Evolutionary conservation across 2,797 vertebrate species (phyloP).

Genomic region (Acanthurus tractus): DNA sequence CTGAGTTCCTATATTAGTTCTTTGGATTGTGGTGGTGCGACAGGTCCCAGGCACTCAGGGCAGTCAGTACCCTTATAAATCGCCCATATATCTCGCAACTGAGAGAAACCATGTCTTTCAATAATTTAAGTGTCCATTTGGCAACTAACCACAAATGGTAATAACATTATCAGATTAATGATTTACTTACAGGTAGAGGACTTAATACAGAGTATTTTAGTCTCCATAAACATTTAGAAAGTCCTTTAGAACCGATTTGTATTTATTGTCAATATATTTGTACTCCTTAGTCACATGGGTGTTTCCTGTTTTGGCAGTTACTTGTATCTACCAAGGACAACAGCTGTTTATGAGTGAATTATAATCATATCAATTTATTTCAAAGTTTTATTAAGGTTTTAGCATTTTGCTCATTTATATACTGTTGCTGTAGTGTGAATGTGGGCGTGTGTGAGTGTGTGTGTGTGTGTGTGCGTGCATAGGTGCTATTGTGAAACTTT

Average conservation of each 20-base stretch:
- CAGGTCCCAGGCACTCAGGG: slow-evolving; percentile 43
- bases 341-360: slow-evolving; percentile 28
- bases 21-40: slow-evolving; percentile 56
- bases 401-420: slow-evolving; percentile 65
- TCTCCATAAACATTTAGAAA: background rate
- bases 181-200: background rate
- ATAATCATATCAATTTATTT: slow-evolving; percentile 39
- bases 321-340: slow-evolving; percentile 40
- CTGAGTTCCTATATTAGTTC: slow-evolving; percentile 24
- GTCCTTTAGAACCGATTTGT: slow-evolving; percentile 2
- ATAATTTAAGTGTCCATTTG: slow-evolving; percentile 2
- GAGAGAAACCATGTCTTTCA: slow-evolving; percentile 4
- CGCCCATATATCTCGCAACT: slow-evolving; percentile 1
- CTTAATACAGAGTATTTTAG: background rate
- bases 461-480: slow-evolving; percentile 43
- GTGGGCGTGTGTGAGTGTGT: slow-evolving; percentile 48
- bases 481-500: slow-evolving; percentile 76
- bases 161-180: slow-evolving; percentile 2
- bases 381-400: slow-evolving; percentile 36
- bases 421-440: slow-evolving; percentile 65
- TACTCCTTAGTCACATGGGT: slow-evolving; percentile 13
- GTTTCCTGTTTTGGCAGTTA: slow-evolving; percentile 66
- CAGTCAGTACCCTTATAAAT: background rate
- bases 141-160: background rate
- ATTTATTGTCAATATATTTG: background rate